Conservation (phyloP, 2,797 vertebrate species). For the Phrynocephalus guinanensis region DNA sequence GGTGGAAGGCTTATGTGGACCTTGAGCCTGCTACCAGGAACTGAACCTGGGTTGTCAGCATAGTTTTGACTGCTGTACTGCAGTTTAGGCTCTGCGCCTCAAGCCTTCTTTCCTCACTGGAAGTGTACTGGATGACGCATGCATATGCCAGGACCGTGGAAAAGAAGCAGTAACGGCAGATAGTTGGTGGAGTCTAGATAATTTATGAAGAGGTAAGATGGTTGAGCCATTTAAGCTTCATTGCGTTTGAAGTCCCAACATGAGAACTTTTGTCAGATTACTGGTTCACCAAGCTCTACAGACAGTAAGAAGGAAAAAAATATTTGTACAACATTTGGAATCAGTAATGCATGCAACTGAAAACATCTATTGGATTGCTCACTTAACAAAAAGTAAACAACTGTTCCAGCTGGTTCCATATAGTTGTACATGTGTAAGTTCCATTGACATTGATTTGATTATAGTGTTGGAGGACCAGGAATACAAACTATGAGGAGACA, state of each 20-base stretch:
- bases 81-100: too few species aligned
- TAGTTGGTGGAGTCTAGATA: background rate
- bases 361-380: background rate
- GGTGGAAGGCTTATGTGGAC: too few species aligned
- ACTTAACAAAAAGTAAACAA: background rate
- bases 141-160: background rate
- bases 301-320: background rate
- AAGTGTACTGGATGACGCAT: background rate
- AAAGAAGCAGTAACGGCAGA: background rate
- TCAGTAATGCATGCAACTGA: background rate
- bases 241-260: background rate
- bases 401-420: background rate
- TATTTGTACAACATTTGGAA: background rate
- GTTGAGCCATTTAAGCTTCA: background rate
- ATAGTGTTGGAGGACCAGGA: background rate
- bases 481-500: background rate
- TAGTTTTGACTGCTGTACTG: too few species aligned
- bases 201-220: background rate
- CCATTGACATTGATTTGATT: background rate
- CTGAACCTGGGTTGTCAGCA: too few species aligned
- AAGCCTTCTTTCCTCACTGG: too few species aligned
- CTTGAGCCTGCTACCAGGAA: too few species aligned
- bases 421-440: background rate
- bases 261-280: background rate
- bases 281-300: background rate